A percentile compares a stretch with the other conserved stretches of the same genome.
Conservation (phyloP, 2,797 vertebrate genomes). For the Numenius phaeopus region DNA sequence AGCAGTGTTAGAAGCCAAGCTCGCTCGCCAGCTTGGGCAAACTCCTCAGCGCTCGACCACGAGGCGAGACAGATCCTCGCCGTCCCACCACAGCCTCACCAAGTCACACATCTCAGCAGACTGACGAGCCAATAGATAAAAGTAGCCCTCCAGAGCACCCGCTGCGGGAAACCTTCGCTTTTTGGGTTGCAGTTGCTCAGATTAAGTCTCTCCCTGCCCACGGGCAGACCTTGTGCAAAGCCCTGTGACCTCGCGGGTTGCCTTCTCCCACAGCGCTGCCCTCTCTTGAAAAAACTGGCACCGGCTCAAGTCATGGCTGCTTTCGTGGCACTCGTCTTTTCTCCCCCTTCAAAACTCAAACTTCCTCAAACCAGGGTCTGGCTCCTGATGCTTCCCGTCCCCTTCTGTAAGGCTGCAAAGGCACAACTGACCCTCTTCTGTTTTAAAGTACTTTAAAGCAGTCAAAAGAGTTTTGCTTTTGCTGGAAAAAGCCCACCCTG, state of each 20-base stretch:
- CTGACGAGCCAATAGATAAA: rapidly evolving
- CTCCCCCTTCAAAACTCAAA: neutral
- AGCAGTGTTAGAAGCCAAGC: neutral
- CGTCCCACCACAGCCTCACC: neutral
- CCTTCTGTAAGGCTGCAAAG: neutral
- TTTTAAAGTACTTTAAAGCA: neutral
- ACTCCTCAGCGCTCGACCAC: constrained; percentile 40
- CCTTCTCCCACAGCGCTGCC: neutral
- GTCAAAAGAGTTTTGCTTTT: neutral
- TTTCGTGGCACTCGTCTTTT: neutral
- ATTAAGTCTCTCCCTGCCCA: neutral
- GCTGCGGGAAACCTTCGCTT: constrained; percentile 1
- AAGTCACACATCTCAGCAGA: neutral
- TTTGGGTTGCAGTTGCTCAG: neutral
- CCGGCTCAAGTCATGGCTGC: rapidly evolving
- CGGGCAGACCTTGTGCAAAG: neutral
- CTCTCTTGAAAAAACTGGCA: neutral
- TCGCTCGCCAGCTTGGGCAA: constrained; percentile 35
- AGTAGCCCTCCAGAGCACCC: neutral
- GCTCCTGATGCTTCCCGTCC: rapidly evolving
- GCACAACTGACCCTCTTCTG: neutral
- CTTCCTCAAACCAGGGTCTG: neutral
- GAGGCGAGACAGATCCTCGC: neutral
- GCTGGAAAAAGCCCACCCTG: neutral
- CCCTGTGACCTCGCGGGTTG: rapidly evolving